Base-by-base conservation (phyloP, 1,140 invertebrate genomes). In the Bombus waltoni region DNA sequence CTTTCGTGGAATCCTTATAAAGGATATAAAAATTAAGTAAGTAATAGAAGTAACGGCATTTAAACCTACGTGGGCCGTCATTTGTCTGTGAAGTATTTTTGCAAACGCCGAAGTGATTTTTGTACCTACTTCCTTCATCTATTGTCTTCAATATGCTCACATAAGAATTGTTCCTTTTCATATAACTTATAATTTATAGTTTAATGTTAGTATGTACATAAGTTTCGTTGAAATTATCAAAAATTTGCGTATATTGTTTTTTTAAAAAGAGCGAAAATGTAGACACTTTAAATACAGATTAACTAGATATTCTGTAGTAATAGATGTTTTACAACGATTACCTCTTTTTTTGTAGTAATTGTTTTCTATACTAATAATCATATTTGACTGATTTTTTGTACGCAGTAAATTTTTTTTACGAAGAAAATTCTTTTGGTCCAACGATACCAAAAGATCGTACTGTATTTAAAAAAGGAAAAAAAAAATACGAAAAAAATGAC, bases 11-110 rank as follows among this genome's bases (percentile, higher is more conserved):
- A 94, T 94, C 93, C 91, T 94, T 93, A 71, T 91, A 90, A 94
- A 94, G 92, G 92, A 94, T 94, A 84, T 94, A 94, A 94, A 94
- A 93, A 89, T 90, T 88, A 89, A 86, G 68, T 88, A 90, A 79
- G 78, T 86, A 83, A 85, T 79, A 89, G 81, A 81, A 88, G 47
- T 77, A 87, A 90, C 88, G 88, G 89, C 87, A 92, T 92, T 93
- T 91, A 92, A 76, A 93, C 82, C 88, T 81, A 90, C 73, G 81
- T 77, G 87, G 81, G 83, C 76, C 77, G 81, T 88, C 83, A 35
- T 75, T 89, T 83, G 68, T 88, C 83, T 87, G 77, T 79, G 84
- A 86, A 80, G 81, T 89, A 87, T 83, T 90, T 90, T 90, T 90
- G 77, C 81, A 87, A 90, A 81, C 82, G 79, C 80, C 72, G 71